phyloP scores from a whole-genome alignment of 2,888 invertebrate genomes.

The Oxyteleia sp. region DNA sequence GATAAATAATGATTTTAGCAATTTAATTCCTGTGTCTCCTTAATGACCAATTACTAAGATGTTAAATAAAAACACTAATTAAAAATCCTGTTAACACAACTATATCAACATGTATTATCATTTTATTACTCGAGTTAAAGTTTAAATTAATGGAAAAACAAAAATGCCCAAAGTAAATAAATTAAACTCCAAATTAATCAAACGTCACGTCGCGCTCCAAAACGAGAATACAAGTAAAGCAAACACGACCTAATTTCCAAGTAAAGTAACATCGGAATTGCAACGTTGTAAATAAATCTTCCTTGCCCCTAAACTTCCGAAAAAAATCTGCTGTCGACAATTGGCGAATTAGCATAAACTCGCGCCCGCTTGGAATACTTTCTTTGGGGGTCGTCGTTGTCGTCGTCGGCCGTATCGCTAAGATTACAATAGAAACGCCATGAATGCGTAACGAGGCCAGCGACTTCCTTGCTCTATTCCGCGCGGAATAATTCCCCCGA shows the following conservation, averaged over 20 bases:
- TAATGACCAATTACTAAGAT: too few species aligned
- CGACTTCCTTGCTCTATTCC: slow-evolving; percentile 77
- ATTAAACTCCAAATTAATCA: too few species aligned
- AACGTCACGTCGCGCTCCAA: too few species aligned
- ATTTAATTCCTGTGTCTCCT: too few species aligned
- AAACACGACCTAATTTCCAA: slow-evolving; percentile 1
- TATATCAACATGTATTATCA: too few species aligned
- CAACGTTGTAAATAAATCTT: slow-evolving; percentile 6
- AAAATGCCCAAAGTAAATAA: too few species aligned
- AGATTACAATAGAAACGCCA: slow-evolving; percentile 78
- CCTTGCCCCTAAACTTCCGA: background rate
- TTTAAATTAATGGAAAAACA: too few species aligned
- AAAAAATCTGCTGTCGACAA: slow-evolving; percentile 57
- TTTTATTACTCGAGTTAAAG: too few species aligned
- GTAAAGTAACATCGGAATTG: background rate
- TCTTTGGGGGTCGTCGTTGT: slow-evolving; percentile 43
- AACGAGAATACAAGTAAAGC: too few species aligned
- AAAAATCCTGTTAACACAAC: too few species aligned
- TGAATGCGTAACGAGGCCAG: slow-evolving; percentile 81
- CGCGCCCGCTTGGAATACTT: slow-evolving; percentile 51
- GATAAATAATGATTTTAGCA: too few species aligned
- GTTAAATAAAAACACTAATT: too few species aligned
- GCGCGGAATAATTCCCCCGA: slow-evolving; percentile 78
- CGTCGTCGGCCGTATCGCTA: slow-evolving; percentile 51
- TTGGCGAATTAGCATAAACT: slow-evolving; percentile 62